These are phyloP conservation scores for Phortica okadai DNA, from an alignment of 2,888 invertebrate genomes.

Conservation along the genomic window DNA sequence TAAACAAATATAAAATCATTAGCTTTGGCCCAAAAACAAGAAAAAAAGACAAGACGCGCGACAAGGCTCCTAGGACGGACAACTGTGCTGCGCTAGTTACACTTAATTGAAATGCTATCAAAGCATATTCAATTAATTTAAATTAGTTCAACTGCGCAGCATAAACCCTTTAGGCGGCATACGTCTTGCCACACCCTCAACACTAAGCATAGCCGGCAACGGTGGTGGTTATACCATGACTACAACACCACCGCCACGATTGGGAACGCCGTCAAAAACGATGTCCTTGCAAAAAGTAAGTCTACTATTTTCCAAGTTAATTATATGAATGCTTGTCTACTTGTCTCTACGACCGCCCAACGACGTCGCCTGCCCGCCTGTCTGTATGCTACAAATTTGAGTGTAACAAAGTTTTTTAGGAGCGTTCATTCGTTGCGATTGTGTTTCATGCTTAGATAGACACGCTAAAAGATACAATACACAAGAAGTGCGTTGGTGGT, in stretches of 20 bases:
- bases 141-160: conserved; percentile 62
- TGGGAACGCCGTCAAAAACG: background rate
- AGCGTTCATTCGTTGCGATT: conserved; percentile 47
- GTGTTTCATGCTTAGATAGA: conserved; percentile 45
- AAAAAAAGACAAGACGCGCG: conserved; percentile 38
- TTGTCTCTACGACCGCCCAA: too few species aligned
- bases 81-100: conserved; percentile 43
- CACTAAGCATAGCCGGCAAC: too few species aligned
- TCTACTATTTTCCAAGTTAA: background rate
- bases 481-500: conserved; percentile 46
- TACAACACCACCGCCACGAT: background rate
- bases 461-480: background rate
- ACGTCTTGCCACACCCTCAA: background rate
- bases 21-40: conserved; percentile 29
- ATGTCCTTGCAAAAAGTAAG: conserved; percentile 1
- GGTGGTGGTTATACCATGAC: background rate
- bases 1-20: background rate
- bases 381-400: background rate
- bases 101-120: conserved; percentile 66
- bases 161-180: conserved; percentile 44
- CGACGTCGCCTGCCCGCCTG: too few species aligned
- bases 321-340: background rate
- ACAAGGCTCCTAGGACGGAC: conserved; percentile 51
- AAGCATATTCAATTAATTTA: conserved; percentile 70
- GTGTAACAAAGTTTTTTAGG: background rate